A percentile compares a stretch with the other conserved stretches of the same genome.
Conservation (phyloP, 2,113 vertebrate species). For the Galbula dea region DNA sequence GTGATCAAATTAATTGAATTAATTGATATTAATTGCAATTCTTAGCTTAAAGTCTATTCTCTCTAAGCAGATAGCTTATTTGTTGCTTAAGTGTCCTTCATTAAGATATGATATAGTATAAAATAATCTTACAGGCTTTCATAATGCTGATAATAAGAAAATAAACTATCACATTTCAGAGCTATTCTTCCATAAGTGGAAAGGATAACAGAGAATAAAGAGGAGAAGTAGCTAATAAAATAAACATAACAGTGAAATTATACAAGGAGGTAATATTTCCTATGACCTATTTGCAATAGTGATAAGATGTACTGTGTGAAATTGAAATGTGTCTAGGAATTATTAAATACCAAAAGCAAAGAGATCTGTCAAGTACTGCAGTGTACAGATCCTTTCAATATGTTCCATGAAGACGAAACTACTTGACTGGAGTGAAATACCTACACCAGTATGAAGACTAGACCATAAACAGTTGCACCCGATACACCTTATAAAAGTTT, state of each 20-base stretch:
- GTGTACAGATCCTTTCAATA: neutral
- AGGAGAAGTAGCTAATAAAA: neutral
- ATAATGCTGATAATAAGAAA: neutral
- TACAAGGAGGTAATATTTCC: neutral
- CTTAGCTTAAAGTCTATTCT: neutral
- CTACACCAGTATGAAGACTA: neutral
- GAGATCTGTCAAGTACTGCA: neutral
- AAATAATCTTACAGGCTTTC: neutral
- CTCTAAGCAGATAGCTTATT: neutral
- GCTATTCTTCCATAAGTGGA: neutral
- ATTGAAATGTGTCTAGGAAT: neutral
- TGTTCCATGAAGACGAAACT: neutral
- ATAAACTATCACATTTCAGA: neutral
- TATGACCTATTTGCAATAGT: neutral
- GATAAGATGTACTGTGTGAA: neutral
- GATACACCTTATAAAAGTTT: neutral
- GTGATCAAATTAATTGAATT: neutral
- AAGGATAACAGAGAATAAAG: neutral
- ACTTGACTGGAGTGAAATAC: neutral
- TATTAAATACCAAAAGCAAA: neutral
- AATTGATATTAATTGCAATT: neutral
- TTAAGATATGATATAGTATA: neutral
- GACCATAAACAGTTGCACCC: rapidly evolving
- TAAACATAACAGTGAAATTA: neutral
- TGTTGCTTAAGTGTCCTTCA: neutral